Percentiles rank a stretch among this genome's conserved stretches.
Evolutionary conservation across 2,888 invertebrate genomes (phyloP).

Genomic region (Coleophora deauratella): DNA sequence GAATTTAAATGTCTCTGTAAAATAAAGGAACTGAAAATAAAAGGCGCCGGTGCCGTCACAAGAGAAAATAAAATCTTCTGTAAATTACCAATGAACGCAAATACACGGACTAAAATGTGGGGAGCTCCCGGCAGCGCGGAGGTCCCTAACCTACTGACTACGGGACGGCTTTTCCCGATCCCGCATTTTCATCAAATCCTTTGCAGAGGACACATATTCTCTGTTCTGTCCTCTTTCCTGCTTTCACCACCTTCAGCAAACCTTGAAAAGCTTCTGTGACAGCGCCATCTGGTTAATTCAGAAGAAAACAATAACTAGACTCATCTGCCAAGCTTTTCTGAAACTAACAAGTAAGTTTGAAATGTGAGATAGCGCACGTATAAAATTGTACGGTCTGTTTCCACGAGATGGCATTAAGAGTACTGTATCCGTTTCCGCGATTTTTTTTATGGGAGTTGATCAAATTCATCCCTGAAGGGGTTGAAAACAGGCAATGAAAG

Average conservation of each 20-base stretch:
- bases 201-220: slow-evolving; percentile 18
- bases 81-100: slow-evolving; percentile 4
- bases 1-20: slow-evolving; percentile 6
- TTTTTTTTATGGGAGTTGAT: too few species aligned
- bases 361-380: background rate
- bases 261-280: slow-evolving; percentile 8
- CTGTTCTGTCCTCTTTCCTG: too few species aligned
- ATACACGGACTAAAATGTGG: slow-evolving; percentile 14
- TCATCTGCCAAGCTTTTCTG: slow-evolving; percentile 20
- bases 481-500: too few species aligned
- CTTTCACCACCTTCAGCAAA: background rate
- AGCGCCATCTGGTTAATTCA: slow-evolving; percentile 8
- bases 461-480: too few species aligned
- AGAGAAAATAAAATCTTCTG: slow-evolving; percentile 9
- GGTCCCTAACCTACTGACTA: slow-evolving; percentile 62
- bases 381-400: background rate
- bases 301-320: slow-evolving; percentile 6
- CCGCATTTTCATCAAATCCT: slow-evolving; percentile 37
- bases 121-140: slow-evolving; percentile 49
- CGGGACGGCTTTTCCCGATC: slow-evolving; percentile 56
- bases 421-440: too few species aligned
- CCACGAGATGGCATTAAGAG: too few species aligned
- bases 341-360: slow-evolving; percentile 1
- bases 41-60: background rate
- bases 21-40: background rate